Conservation (phyloP, 2,113 vertebrate species). For the Xenotilapia leptura region DNA sequence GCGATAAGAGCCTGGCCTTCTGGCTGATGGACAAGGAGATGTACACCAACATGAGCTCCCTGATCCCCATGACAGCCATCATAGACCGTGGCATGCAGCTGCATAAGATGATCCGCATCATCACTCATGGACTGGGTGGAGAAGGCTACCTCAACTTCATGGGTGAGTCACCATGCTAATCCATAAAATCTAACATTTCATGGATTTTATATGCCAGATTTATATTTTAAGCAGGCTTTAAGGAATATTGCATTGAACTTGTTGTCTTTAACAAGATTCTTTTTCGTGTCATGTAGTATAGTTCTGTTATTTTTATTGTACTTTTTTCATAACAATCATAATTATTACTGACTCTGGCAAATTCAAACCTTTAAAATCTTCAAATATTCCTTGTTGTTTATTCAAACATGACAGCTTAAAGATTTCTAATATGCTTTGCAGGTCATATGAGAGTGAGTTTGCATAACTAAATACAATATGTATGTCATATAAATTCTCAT, state of each 20-base stretch:
- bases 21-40: conserved; percentile 99
- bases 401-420: not conserved
- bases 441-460: not conserved
- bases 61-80: conserved; percentile 78
- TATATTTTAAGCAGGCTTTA: not conserved
- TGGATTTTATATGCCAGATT: not conserved
- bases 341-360: no score
- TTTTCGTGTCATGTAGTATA: not conserved
- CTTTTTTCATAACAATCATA: not conserved
- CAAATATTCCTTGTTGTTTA: not conserved
- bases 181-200: not conserved
- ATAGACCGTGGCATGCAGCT: conserved; percentile 96
- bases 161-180: conserved; percentile 74
- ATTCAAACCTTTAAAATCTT: not conserved
- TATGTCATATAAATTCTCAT: not conserved
- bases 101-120: conserved; percentile 97
- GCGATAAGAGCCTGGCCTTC: conserved; percentile 94
- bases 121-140: conserved; percentile 89
- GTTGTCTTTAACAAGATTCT: not conserved
- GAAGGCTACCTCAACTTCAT: conserved; percentile 99
- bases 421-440: not conserved
- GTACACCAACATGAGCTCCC: conserved; percentile 93
- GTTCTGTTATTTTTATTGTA: not conserved
- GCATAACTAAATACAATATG: not conserved
- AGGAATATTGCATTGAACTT: not conserved